A percentile compares a stretch with the other conserved stretches of the same genome.
Conservation (phyloP, 2,113 vertebrate species). For the Numenius arquata region DNA sequence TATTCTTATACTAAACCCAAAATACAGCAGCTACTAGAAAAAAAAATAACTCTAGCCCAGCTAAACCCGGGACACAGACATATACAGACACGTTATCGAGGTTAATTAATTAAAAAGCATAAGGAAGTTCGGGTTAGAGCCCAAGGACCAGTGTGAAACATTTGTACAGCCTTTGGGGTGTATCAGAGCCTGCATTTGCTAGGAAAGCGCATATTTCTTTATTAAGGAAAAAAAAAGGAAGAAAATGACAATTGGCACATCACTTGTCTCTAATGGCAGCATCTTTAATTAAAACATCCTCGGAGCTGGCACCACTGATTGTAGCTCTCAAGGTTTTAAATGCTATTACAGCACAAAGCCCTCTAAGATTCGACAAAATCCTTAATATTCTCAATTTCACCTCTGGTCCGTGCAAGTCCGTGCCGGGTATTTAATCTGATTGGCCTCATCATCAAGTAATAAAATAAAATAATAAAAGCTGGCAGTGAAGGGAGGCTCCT, state of each 20-base stretch:
- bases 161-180: background rate
- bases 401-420: background rate
- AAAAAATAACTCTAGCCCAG: background rate
- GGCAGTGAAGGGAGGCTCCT: background rate
- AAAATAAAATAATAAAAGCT: background rate
- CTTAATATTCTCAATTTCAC: background rate
- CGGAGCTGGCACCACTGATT: background rate
- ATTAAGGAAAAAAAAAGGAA: background rate
- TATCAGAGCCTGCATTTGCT: background rate
- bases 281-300: background rate
- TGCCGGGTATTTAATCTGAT: background rate
- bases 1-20: background rate
- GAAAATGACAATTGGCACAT: background rate
- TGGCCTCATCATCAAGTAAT: background rate
- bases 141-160: background rate
- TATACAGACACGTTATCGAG: background rate
- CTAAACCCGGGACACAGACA: background rate
- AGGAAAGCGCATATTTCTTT: background rate
- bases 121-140: background rate
- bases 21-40: background rate
- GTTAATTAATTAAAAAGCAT: background rate
- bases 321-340: background rate
- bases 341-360: background rate
- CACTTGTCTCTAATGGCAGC: background rate
- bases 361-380: background rate